Evolutionary conservation across 2,797 vertebrate species (phyloP).

Genomic region (Cirrhinus molitorella): DNA sequence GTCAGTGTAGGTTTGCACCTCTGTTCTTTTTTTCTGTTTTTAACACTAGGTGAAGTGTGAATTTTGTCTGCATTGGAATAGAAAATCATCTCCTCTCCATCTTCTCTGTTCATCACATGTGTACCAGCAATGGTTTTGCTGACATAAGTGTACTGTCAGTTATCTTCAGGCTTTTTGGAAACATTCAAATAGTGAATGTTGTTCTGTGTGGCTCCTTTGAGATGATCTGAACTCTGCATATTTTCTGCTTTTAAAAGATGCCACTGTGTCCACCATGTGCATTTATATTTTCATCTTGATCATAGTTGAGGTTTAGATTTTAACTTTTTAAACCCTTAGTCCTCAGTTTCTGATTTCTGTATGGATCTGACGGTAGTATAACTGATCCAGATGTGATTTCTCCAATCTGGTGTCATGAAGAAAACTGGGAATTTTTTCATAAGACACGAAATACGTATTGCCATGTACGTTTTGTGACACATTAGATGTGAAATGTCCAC

Average conservation of each 20-base stretch:
- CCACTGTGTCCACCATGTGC: not conserved
- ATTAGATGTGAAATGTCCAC: too few relatives aligned
- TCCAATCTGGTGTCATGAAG: too few relatives aligned
- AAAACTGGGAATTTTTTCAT: too few relatives aligned
- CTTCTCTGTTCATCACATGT: not conserved
- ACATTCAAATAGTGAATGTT: not conserved
- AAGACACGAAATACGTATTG: too few relatives aligned
- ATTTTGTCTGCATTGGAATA: not conserved
- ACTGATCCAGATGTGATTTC: not conserved
- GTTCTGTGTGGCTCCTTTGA: not conserved
- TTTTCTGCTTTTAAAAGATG: slow-evolving; percentile 5
- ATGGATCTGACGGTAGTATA: not conserved
- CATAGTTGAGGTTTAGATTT: not conserved
- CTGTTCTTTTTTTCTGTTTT: not conserved
- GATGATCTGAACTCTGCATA: not conserved
- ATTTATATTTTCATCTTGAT: not conserved
- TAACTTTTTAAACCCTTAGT: not conserved
- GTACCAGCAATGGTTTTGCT: not conserved
- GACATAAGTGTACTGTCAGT: not conserved
- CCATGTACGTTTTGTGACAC: too few relatives aligned
- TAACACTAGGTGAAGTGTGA: not conserved
- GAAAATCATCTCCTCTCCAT: not conserved
- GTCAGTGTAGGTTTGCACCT: not conserved
- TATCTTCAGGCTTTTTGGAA: not conserved
- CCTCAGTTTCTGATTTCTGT: not conserved